Percentiles rank a stretch among this genome's conserved stretches.
phyloP scores from a whole-genome alignment of 2,113 vertebrate species.

The Parotia lawesii region DNA sequence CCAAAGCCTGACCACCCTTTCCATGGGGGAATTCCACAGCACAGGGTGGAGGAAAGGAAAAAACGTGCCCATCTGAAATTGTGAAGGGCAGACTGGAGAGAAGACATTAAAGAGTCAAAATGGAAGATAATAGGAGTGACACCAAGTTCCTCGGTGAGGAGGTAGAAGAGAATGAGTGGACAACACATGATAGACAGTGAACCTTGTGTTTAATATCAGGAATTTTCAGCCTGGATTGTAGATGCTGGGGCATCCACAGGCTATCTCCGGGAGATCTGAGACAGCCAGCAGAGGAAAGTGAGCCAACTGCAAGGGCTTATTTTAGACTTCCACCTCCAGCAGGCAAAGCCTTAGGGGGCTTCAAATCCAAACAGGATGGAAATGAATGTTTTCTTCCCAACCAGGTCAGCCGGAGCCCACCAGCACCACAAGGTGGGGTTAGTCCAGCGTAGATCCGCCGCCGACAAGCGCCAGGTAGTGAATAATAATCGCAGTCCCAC shows the following conservation, averaged over 20 bases:
- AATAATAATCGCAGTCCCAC: not conserved
- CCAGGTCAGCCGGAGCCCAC: not conserved
- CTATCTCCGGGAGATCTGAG: not conserved
- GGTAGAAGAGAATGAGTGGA: not conserved
- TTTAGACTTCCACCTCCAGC: constrained; percentile 17
- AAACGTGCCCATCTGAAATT: accelerated
- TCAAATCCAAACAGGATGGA: not conserved
- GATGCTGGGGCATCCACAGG: not conserved
- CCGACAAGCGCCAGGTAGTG: not conserved
- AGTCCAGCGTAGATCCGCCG: constrained; percentile 29
- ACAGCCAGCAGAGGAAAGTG: not conserved
- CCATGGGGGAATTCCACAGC: not conserved
- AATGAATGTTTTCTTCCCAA: not conserved
- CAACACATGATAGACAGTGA: accelerated
- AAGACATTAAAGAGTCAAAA: not conserved
- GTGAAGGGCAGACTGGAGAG: not conserved
- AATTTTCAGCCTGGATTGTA: not conserved
- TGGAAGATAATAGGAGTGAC: not conserved
- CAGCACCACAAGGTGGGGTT: constrained; percentile 57
- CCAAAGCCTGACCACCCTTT: not conserved
- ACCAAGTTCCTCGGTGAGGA: not conserved
- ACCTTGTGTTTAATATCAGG: not conserved
- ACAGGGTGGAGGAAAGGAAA: not conserved
- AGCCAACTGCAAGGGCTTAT: not conserved
- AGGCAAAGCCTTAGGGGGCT: not conserved